phyloP scores from a whole-genome alignment of 1,140 invertebrate genomes.

The Pachypsylla venusta region DNA sequence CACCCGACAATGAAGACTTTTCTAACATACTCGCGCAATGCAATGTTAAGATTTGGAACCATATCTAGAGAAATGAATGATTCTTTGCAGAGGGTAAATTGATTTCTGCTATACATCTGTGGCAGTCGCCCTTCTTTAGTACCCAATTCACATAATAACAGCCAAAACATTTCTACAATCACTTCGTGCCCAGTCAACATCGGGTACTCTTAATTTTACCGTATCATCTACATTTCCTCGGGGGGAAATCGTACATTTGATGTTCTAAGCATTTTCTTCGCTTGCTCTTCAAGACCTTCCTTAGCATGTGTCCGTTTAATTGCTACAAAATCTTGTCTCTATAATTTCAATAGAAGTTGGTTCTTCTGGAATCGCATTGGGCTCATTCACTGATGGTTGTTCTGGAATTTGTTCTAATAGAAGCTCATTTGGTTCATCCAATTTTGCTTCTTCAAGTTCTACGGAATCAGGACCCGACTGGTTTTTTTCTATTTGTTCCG shows the following conservation, averaged over 20 bases:
- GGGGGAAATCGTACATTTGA: not conserved
- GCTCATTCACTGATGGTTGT: conserved; percentile 5
- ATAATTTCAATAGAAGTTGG: not conserved
- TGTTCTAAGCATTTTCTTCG: conserved; percentile 9
- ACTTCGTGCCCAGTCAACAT: not conserved
- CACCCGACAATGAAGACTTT: conserved; percentile 5
- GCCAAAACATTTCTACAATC: conserved; percentile 5
- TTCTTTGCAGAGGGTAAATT: conserved; percentile 4
- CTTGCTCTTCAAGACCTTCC: not conserved
- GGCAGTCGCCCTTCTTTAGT: conserved; percentile 5
- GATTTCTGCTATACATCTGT: not conserved
- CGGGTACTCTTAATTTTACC: not conserved
- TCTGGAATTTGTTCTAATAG: conserved; percentile 6
- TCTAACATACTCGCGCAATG: not conserved
- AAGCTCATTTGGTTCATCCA: not conserved
- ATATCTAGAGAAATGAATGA: conserved; percentile 6
- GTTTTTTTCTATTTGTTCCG: conserved; percentile 2
- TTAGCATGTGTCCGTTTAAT: conserved; percentile 6
- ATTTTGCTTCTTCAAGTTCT: not conserved
- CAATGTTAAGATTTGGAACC: not conserved
- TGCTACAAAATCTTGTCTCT: not conserved
- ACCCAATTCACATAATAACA: conserved; percentile 1
- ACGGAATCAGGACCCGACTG: not conserved
- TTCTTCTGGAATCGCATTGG: not conserved
- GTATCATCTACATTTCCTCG: not conserved